Evolutionary conservation across 1,140 invertebrate species (phyloP), one percentile per base, ranked within the genome.

Genomic region (Tetramorium parvispinum): DNA sequence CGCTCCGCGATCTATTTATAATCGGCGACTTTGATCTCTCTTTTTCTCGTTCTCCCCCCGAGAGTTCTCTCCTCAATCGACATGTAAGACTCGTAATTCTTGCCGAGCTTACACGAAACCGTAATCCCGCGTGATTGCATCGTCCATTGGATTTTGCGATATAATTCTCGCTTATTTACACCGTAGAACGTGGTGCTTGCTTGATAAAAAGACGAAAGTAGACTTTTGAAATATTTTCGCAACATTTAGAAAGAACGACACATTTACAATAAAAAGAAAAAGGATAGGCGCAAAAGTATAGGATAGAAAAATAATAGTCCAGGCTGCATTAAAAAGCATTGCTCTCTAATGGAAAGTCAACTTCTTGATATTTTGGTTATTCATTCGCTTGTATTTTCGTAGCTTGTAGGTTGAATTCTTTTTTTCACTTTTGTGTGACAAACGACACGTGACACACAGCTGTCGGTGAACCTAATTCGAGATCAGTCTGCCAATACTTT

Each of bases 1-100:
- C 85, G 61, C 68, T 85, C 66, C 83, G 88, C 88, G 90, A 91
- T 91, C 89, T 92, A 89, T 89, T 88, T 86, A 88, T 86, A 89
- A 55, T 63, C 53, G 21, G 32, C 13, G 53, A 68, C 55, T 57
- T 65, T 71, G 70, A 81, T 76, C 43, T 81, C 46, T 24, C 21
- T 40, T 21, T 49, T 21, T 49, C 43, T 66, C 11, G n/a, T 37
- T 51, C 21, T 16, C 27, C 13, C 32, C 2, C 18, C 68, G 40
- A 3, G 18, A 55, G 7, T 75, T 49, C 27, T 75, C 27, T 49
- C 7, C n/a, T 71, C 78, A 18, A 59, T 73, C 68, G 68, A 75
- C 68, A 16, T 18, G 66, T 46, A 27, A 71, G 40, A 57, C 65
- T 70, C 37, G 65, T 59, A 61, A 83, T 43, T 82, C 49, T 82